Conservation (phyloP, 2,888 invertebrate genomes). For the Volucella zonaria region DNA sequence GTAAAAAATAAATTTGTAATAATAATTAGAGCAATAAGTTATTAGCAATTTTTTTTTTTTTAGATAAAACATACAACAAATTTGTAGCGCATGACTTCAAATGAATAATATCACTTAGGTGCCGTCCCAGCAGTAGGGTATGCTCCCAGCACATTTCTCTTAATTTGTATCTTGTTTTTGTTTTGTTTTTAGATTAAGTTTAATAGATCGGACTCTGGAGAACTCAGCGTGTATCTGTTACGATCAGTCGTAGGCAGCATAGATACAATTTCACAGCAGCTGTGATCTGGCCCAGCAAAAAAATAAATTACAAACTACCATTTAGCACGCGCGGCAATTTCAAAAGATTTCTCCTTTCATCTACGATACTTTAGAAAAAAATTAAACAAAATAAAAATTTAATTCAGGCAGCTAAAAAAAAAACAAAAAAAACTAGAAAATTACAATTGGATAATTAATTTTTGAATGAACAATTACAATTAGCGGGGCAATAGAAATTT, state of each 20-base stretch:
- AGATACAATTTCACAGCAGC: slow-evolving; percentile 28
- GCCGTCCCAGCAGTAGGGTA: slow-evolving; percentile 74
- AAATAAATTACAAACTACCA: slow-evolving; percentile 7
- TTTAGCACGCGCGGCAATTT: slow-evolving; percentile 37
- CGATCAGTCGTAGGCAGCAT: slow-evolving; percentile 41
- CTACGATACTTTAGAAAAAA: slow-evolving; percentile 35
- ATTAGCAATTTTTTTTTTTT: slow-evolving; percentile 2
- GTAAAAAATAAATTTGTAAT: slow-evolving; percentile 22
- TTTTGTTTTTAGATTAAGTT: slow-evolving; percentile 32
- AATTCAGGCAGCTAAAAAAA: neutral
- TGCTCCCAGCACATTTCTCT: slow-evolving; percentile 76
- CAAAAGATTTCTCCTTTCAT: slow-evolving; percentile 51
- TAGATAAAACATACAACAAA: slow-evolving; percentile 68
- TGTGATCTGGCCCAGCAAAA: slow-evolving; percentile 19
- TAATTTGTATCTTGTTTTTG: slow-evolving; percentile 31
- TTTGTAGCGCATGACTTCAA: slow-evolving; percentile 74
- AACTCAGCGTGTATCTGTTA: slow-evolving; percentile 14
- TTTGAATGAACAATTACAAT: slow-evolving; percentile 20
- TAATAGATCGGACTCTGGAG: slow-evolving; percentile 15
- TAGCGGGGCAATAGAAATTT: neutral
- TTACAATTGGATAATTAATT: slow-evolving; percentile 44
- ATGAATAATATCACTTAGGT: slow-evolving; percentile 74
- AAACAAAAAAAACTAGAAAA: slow-evolving; percentile 8
- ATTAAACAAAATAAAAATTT: slow-evolving; percentile 1
- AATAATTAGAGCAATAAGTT: slow-evolving; percentile 50